These are phyloP conservation scores for Coracias cyanogaster DNA, from an alignment of 2,797 vertebrate species.

Conservation along the genomic window DNA sequence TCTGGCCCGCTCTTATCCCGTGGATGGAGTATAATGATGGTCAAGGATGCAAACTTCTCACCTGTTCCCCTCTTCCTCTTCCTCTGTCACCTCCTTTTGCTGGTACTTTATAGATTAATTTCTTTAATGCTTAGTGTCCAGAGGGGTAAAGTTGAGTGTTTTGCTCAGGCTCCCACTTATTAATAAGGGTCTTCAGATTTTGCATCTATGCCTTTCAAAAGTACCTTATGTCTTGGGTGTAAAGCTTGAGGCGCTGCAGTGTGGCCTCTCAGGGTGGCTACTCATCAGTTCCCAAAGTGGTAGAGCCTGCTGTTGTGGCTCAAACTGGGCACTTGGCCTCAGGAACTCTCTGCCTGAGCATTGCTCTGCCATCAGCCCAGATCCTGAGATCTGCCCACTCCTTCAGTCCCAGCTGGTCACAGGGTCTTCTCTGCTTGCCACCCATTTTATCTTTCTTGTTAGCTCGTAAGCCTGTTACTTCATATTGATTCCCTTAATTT, in stretches of 20 bases:
- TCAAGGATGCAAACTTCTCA: not conserved
- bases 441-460: not conserved
- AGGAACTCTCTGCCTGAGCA: not conserved
- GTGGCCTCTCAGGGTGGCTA: not conserved
- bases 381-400: not conserved
- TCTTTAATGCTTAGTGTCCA: not conserved
- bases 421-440: fast-evolving
- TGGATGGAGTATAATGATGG: fast-evolving
- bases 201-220: not conserved
- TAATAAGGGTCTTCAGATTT: not conserved
- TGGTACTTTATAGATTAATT: not conserved
- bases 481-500: not conserved
- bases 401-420: fast-evolving
- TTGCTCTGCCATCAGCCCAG: fast-evolving
- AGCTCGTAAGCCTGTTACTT: not conserved
- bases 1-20: not conserved
- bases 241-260: not conserved
- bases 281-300: not conserved
- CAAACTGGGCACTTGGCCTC: not conserved
- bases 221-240: not conserved
- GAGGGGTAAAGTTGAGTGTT: not conserved
- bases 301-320: not conserved
- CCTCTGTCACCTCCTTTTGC: not conserved
- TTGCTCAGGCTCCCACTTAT: not conserved
- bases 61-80: not conserved